Evolutionary conservation across 2,888 invertebrate genomes (phyloP).

Genomic region (Phortica magna): DNA sequence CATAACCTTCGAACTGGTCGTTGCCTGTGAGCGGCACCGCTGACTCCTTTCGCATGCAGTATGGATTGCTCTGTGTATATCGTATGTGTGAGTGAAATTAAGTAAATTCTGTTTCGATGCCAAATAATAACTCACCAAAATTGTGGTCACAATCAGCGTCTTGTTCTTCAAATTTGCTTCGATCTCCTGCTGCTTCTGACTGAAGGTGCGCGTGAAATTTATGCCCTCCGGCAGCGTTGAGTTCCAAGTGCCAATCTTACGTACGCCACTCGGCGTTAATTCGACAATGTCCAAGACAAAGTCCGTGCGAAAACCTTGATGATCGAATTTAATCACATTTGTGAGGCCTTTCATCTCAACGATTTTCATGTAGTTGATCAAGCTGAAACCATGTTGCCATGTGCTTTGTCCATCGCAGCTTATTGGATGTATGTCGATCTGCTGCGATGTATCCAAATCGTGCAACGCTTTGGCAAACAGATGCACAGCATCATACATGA

Average conservation of each 20-base stretch:
- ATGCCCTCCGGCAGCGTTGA: conserved; percentile 87
- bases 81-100: conserved; percentile 37
- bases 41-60: conserved; percentile 95
- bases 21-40: conserved; percentile 91
- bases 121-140: conserved; percentile 84
- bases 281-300: conserved; percentile 95
- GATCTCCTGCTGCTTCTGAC: conserved; percentile 91
- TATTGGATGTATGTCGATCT: conserved; percentile 91
- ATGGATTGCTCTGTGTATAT: conserved; percentile 97
- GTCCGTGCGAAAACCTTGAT: conserved; percentile 94
- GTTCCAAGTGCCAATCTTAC: conserved; percentile 93
- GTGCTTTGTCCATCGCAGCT: conserved; percentile 93
- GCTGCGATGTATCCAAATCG: conserved; percentile 92
- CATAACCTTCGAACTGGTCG: conserved; percentile 96
- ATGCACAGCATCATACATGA: conserved; percentile 98
- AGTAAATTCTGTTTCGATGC: background rate
- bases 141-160: conserved; percentile 93
- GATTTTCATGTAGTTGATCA: conserved; percentile 98
- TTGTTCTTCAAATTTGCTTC: conserved; percentile 94
- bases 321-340: conserved; percentile 95
- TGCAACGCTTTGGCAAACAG: conserved; percentile 95
- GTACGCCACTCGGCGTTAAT: conserved; percentile 88
- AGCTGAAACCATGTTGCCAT: conserved; percentile 95
- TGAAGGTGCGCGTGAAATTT: conserved; percentile 91
- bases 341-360: conserved; percentile 96